phyloP scores from a whole-genome alignment of 37 sponge, comb jelly and placozoan species.

The Theonella swinhoei region DNA sequence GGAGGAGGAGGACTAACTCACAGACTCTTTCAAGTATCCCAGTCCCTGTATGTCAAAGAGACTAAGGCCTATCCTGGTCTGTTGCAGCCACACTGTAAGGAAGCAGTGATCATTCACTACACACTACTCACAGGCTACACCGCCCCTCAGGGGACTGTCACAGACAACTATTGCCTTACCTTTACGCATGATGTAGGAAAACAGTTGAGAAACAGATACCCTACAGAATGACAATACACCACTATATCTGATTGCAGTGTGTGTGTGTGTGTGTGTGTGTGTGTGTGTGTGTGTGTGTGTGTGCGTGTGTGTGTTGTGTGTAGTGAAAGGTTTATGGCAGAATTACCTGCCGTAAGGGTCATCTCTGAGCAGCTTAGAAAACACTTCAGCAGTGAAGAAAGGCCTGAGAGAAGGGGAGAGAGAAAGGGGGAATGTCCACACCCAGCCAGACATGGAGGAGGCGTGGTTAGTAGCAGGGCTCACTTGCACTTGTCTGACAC shows the following conservation, averaged over 20 bases:
- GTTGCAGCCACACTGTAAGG: conserved; percentile 92
- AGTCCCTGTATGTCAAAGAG: conserved; percentile 95
- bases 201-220: conserved; percentile 82
- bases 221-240: conserved; percentile 17
- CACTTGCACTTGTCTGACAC: conserved; percentile 74
- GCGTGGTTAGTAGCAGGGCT: neutral
- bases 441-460: neutral
- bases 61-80: conserved; percentile 93
- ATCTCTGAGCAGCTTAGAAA: conserved; percentile 72
- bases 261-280: neutral
- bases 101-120: neutral
- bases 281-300: neutral
- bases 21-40: conserved; percentile 87
- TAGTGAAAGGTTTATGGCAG: no score
- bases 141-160: neutral
- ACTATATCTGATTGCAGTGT: neutral
- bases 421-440: neutral
- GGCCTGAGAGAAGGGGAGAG: conserved; percentile 31
- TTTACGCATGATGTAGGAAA: conserved; percentile 94
- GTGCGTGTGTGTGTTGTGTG: neutral
- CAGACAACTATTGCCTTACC: conserved; percentile 36
- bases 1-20: neutral
- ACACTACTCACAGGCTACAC: conserved; percentile 17
- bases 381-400: conserved; percentile 76
- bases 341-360: conserved; percentile 86